These are phyloP conservation scores for Ammodytes marinus DNA, from an alignment of 2,113 vertebrate genomes.

Conservation along the genomic window DNA sequence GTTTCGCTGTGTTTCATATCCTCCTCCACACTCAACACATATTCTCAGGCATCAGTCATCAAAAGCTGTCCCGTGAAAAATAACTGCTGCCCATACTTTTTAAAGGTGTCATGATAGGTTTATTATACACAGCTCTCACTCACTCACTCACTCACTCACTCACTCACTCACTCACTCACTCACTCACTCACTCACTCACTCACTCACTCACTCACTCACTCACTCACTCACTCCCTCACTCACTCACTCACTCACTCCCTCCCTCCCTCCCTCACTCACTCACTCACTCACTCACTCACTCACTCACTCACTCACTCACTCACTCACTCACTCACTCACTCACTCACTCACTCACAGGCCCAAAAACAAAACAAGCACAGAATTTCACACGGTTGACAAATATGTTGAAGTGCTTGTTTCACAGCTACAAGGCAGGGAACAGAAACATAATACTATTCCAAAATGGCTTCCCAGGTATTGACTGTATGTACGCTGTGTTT, in stretches of 20 bases:
- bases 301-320: too few relatives aligned
- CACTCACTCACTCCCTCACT: too few relatives aligned
- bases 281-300: too few relatives aligned
- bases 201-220: too few relatives aligned
- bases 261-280: too few relatives aligned
- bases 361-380: background rate
- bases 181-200: too few relatives aligned
- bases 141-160: background rate
- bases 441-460: background rate
- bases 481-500: background rate
- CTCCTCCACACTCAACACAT: background rate
- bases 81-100: background rate
- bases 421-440: background rate
- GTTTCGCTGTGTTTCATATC: slow-evolving; percentile 4
- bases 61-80: background rate
- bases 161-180: too few relatives aligned
- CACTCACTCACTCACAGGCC: too few relatives aligned
- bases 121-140: background rate
- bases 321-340: too few relatives aligned
- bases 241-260: too few relatives aligned
- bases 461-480: background rate
- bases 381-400: background rate
- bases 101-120: background rate
- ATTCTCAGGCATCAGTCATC: background rate
- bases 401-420: background rate